Evolutionary conservation across 2,888 invertebrate species (phyloP), one percentile per base, ranked within the genome.

Genomic region (Deroplatys truncata): DNA sequence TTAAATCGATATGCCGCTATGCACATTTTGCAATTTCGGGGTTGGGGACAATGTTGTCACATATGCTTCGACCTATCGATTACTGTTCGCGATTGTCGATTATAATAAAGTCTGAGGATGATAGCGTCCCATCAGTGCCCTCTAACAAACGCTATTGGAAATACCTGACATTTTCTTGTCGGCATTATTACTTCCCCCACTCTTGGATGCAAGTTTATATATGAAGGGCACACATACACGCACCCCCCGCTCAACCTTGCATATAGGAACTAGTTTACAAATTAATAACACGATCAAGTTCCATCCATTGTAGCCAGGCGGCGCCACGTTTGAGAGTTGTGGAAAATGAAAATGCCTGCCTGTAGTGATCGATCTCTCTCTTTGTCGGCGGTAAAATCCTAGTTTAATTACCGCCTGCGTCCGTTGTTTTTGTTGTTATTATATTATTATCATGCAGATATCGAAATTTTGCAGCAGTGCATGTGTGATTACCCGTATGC

Each of bases 401-500:
- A 35, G 84, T 87, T 83, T 87, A 87, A 87, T 87, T 87, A 87
- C 83, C 56, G 56, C 56, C 25, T 72, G 20, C 2, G 56, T 72
- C 56, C 56, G 56, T 72, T 72, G 20, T 72, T 72, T 72, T 72
- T 72, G 56, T 72, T 72, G 20, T 56, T 56, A 56, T 87, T 83
- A 43, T 43, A 43, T 35, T 72, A 35, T 87, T 87, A 87, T 5
- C 82, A 87, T 82, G 87, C 83, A 87, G 35, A 28, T 87, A 87
- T 87, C 83, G 87, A 87, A 83, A 35, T 87, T 87, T 87, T 87
- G 87, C 83, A 87, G 83, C 83, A 28, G 87, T 83, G 87, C 87
- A 87, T 83, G 31, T 83, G 35, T 87, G 87, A 87, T 87, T 31
- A 87, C 87, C 82, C 83, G 82, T 35, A 31, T 82, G 20, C 16